Evolutionary conservation across 2,797 vertebrate genomes (phyloP), one percentile per base, ranked within the genome.

Genomic region (Halcyon smyrnensis): DNA sequence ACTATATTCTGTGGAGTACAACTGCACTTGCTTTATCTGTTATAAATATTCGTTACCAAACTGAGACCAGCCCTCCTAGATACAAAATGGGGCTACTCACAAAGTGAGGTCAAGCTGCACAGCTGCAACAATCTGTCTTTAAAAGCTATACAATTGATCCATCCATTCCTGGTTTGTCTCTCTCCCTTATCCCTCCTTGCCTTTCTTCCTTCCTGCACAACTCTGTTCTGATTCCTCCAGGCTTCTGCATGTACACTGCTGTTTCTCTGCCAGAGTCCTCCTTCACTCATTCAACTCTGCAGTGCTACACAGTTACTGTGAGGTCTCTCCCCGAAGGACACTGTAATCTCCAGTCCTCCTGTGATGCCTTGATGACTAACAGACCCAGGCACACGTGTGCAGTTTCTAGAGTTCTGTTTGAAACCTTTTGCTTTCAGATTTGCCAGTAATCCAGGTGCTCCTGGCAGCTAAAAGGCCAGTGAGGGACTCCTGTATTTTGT

Each of bases 401-500:
- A 67, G 46, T 86, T 92, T 78, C 69, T 90, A 13, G 8, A 43
- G 64, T 48, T 79, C 78, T 50, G 78, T 56, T 41, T 65, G 39
- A 95, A 90, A 64, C 17, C 18, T 86, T 90, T 59, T 73, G 56
- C 56, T 84, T 93, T 75, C 48, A 68, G 50, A 90, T 93, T 92
- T 87, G 79, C 68, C 60, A 95, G 60, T 34, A 85, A 92, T 41
- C 65, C 79, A 75, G 86, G 62, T 92, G 75, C 25, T 96, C 36
- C 87, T 78, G 67, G 88, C 51, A 92, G 51, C 39, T 91, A 48
- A 69, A 76, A 77, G 57, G n/a, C 37, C 46, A 79, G 69, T 34
- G 30, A 79, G 15, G 37, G 43, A 57, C 17, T 56, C 54, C 50
- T 85, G 32, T 32, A 75, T 71, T 94, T 87, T 70, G 43, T 62